Evolutionary conservation across 2,113 vertebrate species (phyloP), one percentile per base, ranked within the genome.

Genomic region (Indri indri): DNA sequence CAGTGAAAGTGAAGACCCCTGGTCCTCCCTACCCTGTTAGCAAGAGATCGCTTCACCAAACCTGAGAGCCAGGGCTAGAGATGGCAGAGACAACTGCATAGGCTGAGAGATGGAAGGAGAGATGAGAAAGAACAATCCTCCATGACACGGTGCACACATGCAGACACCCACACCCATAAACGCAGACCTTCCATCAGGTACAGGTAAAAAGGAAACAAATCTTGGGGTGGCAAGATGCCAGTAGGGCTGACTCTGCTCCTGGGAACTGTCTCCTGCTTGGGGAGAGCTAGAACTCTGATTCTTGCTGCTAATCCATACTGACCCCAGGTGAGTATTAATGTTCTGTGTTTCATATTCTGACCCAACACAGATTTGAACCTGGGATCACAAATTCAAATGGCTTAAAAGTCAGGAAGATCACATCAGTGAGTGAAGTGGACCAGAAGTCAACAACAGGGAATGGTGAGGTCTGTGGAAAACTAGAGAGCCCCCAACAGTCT

Each of bases 71-170:
- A 6, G 17, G 23, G 86, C 40, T 32, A 10, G n/a, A 23, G 23
- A 40, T 18, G 10, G 14, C 27, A 47, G 18, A 23, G 30, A 27
- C 5, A 22, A 42, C 32, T 32, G 13, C 23, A 7, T 6, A 18
- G 65, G 8, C 12, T 14, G 65, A 59, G 54, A 13, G 20, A 20
- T 0, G 4, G 63, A 47, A 57, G 34, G 61, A 76, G 52, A 65
- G 22, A 7, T 4, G 10, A 40, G 25, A 68, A n/a, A 66, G 14
- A 32, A 23, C 59, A 70, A 54, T 63, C 3, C 9, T 6, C 50
- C 14, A 20, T 2, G 79, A 52, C 34, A 52, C 0, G 8, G 16
- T 45, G 16, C 40, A 61, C 0, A 30, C 8, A 57, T 6, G 3
- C 3, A 23, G 6, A 52, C 37, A 73, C 17, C 12, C 85, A 71